These are phyloP conservation scores for Sebastes oblongus DNA, from an alignment of 2,797 vertebrate species.

Conservation along the genomic window DNA sequence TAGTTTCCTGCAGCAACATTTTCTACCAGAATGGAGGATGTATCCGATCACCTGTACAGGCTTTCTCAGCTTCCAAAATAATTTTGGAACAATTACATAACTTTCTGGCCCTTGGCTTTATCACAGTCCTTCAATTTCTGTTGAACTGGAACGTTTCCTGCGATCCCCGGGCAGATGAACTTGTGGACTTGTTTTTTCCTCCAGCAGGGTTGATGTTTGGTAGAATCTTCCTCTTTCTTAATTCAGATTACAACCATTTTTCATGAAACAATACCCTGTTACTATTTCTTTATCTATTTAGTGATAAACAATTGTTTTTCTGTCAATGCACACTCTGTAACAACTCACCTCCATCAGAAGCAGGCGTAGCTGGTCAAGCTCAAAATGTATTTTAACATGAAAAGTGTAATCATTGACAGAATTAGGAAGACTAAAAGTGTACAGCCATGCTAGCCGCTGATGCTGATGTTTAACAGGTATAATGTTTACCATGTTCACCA, in stretches of 20 bases:
- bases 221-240: background rate
- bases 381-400: background rate
- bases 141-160: background rate
- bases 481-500: background rate
- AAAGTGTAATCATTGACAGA: background rate
- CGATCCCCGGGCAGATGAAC: background rate
- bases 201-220: background rate
- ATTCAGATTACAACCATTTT: background rate
- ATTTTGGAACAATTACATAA: background rate
- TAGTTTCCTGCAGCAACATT: background rate
- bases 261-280: background rate
- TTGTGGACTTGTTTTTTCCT: background rate
- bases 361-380: background rate
- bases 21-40: background rate
- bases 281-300: background rate
- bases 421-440: background rate
- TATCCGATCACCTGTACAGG: background rate
- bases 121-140: background rate
- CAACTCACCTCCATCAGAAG: background rate
- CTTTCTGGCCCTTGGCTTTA: background rate
- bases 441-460: background rate
- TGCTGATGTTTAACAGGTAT: background rate
- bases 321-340: background rate
- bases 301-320: background rate
- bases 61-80: background rate